Evolutionary conservation across 1,140 invertebrate genomes (phyloP).

Genomic region (Schlechtendalia chinensis): DNA sequence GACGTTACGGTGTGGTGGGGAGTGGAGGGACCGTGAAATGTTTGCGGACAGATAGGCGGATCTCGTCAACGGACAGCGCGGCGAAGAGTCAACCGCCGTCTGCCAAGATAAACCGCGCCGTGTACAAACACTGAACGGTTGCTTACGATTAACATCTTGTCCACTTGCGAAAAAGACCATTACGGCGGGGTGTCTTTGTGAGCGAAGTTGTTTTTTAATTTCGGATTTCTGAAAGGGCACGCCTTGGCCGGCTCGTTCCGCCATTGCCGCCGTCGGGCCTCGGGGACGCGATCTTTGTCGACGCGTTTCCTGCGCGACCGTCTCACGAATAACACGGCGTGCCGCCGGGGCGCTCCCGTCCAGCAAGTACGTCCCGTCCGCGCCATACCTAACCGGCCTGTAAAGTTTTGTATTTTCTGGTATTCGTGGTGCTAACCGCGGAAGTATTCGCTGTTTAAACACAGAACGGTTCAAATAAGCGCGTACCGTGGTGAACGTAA

Average conservation of each 20-base stretch:
- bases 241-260: neutral
- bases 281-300: neutral
- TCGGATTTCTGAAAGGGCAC: neutral
- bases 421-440: too few species aligned
- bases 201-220: conserved; percentile 21
- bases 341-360: too few species aligned
- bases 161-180: conserved; percentile 1
- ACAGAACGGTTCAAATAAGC: too few species aligned
- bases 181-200: conserved; percentile 18
- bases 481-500: too few species aligned
- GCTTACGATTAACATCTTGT: conserved; percentile 46
- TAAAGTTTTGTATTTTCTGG: neutral
- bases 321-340: too few species aligned
- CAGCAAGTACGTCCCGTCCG: too few species aligned
- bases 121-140: conserved; percentile 15
- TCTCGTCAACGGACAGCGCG: conserved; percentile 23
- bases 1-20: too few species aligned
- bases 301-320: too few species aligned
- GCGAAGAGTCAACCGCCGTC: conserved; percentile 6
- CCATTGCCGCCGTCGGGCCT: neutral
- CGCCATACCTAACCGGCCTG: too few species aligned
- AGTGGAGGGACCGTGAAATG: neutral
- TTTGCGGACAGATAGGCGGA: conserved; percentile 25
- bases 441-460: too few species aligned
- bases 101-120: conserved; percentile 38